These are phyloP conservation scores for Nysson spinosus DNA, from an alignment of 2,888 invertebrate genomes.

Conservation along the genomic window DNA sequence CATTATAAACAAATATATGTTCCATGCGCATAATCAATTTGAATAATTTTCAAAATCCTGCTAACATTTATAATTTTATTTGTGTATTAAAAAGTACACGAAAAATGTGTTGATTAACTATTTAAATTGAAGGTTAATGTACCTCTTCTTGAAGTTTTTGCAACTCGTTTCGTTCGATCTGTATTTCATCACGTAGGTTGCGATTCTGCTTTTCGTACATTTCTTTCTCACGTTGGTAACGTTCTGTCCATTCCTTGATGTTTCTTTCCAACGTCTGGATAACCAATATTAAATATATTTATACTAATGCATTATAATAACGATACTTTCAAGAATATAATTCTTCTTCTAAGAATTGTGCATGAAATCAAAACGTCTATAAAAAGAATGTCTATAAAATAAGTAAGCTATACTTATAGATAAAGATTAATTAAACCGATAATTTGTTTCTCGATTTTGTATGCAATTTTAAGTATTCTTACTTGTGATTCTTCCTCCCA, in stretches of 20 bases:
- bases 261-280: slow-evolving; percentile 72
- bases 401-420: too few species aligned
- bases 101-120: background rate
- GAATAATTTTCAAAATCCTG: too few species aligned
- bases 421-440: too few species aligned
- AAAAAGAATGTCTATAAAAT: too few species aligned
- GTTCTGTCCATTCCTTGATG: slow-evolving; percentile 73
- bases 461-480: slow-evolving; percentile 34
- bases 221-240: slow-evolving; percentile 73
- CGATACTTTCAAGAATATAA: too few species aligned
- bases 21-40: too few species aligned
- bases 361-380: too few species aligned
- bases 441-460: background rate
- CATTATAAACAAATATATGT: too few species aligned
- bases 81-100: background rate
- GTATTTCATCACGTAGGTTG: slow-evolving; percentile 73
- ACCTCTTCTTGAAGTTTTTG: slow-evolving; percentile 72
- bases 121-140: slow-evolving; percentile 19
- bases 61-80: too few species aligned
- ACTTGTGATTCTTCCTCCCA: slow-evolving; percentile 66
- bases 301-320: too few species aligned
- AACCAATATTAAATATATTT: too few species aligned
- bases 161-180: slow-evolving; percentile 69
- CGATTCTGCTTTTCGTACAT: slow-evolving; percentile 71
- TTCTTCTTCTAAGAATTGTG: too few species aligned